Evolutionary conservation across 2,113 vertebrate genomes (phyloP), one percentile per base, ranked within the genome.

Genomic region (human): DNA sequence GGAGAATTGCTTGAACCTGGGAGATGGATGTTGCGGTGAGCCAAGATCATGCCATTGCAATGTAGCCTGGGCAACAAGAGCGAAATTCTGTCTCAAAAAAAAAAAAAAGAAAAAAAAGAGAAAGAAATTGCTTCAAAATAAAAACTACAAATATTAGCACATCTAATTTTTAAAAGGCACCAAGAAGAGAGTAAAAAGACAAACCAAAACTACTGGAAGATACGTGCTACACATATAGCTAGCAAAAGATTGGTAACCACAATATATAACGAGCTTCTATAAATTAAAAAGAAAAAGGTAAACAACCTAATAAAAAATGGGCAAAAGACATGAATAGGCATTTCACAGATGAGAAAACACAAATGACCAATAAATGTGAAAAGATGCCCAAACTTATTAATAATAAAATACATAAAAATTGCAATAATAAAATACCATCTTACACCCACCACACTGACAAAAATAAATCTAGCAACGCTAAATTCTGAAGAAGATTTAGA

Each of bases 261-360:
- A 73, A 72, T 80, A 61, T 9, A 73, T 9, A 75, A 85, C 78
- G 7, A 96, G 43, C 16, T 35, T 17, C 78, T 80, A 43, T 55
- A 89, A 66, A 23, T 38, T 76, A 86, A 79, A 14, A 73, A 68
- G 78, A 81, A 89, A 88, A 96, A 55, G 30, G 35, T 32, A 76
- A 84, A 35, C n/a, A 84, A 82, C 32, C 18, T 82, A 91, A 66
- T 92, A 94, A 96, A 64, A 93, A 96, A 90, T 70, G 66, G 48
- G 92, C 87, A 94, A 94, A 68, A 93, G n/a, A 72, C 48, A 64
- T 13, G 59, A 93, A 95, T 35, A 80, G 68, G 66, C 55, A 61
- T 82, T 86, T 96, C 75, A 84, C 38, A 82, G 52, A 32, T 43
- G 9, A 81, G n/a, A 68, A 97, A 92, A 93, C 10, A 90, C 35